Base-by-base conservation (phyloP, 1,140 invertebrate species). In the Aethina tumida region DNA sequence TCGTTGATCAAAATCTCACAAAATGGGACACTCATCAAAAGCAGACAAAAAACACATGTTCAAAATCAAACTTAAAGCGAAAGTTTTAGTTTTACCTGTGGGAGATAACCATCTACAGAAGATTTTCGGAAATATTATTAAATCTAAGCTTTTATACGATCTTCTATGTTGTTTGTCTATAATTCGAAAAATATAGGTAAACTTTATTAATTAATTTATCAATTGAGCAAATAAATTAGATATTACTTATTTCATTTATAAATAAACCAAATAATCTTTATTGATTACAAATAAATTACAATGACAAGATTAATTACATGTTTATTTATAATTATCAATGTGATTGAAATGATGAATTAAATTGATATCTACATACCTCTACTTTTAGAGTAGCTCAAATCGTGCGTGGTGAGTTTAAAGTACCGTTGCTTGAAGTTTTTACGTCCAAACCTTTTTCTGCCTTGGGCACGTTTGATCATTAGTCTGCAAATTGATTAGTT, bases 401-500 rank as follows among this genome's bases (percentile, higher is more conserved):
- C 63, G 55, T 82, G 75, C 22, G 86, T 91, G 26, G 87, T 92
- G 45, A 94, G 72, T 64, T 79, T 76, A 63, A 94, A 92, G 64
- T 90, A 87, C 45, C 88, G 74, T 53, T 80, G 77, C 60, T 90
- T 91, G 62, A 88, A 86, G 65, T 87, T 86, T 52, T 84, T 80
- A 39, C 84, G 69, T 26, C 71, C 81, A 65, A 91, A 86, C 47
- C 79, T 71, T 66, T 86, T 89, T 44, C 86, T 71, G 14, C 82
- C 76, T 55, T 90, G 85, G 41, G 87, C 83, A 58, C 84, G 74
- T 67, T 92, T 93, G 46, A 84, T 86, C 81, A 93, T 85, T 52
- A 81, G 70, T 58, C 85, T 89, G 64, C 13, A 66, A 68, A 52
- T 15, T 36, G 3, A 2, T 4, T 31, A 31, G 16, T 12, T 42